Base-by-base conservation (phyloP, 1,140 invertebrate species). In the Lasioglossum baleicum region DNA sequence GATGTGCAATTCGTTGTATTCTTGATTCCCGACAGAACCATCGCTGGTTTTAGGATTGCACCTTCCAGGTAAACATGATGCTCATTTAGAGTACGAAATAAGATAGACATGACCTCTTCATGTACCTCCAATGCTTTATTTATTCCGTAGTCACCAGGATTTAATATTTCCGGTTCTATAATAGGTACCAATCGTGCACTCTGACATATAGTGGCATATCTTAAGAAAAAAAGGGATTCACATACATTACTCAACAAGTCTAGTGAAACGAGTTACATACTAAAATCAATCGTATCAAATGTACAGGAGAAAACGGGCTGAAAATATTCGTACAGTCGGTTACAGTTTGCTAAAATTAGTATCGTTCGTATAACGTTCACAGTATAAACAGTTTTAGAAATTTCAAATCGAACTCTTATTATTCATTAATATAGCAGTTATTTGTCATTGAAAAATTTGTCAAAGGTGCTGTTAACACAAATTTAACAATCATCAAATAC, bases 51-150 rank as follows among this genome's bases (percentile, higher is more conserved):
- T 67, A 99, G 94, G 4, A 99, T 94, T 40, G 98, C 99, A 84
- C 99, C 99, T 92, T 99, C 99, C 77, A 99, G 94, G 94, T 96
- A 99, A 61, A 99, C 97, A 89, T 99, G 97, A 91, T 99, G 99
- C 90, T 99, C 98, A 86, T 95, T 96, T 17, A 99, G 94, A 17
- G 98, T 98, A 93, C 90, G 75, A 48, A 89, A 84, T 42, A 86
- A 35, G 13, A 81, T 72, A 0, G 85, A 87, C 7, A 81, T 0
- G 4, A 87, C 70, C 31, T 88, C 77, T 69, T 87, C 81, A 22
- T 83, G 81, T 60, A 81, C 70, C 53, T 81, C 68, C 11, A 78
- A 56, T 10, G 77, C 63, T 22, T 31, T 60, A 42, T 87, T 64
- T 75, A 87, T 86, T 17, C 31, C 97, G 91, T 99, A 98, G 56